Evolutionary conservation across 2,797 vertebrate genomes (phyloP), one percentile per base, ranked within the genome.

Genomic region (Danio tinwini): DNA sequence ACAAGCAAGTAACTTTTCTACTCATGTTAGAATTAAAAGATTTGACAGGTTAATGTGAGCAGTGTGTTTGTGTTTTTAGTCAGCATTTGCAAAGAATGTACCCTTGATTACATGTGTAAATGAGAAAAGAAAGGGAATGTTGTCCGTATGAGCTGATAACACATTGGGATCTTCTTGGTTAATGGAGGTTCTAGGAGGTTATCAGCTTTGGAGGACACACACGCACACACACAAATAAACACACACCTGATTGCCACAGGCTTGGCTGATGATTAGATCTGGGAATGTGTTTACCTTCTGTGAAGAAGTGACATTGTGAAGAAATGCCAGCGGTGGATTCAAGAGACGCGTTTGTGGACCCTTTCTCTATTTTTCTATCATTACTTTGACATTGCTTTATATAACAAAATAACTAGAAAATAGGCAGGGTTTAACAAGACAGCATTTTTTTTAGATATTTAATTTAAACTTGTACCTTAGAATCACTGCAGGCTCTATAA

Each of bases 131-230:
- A 83, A 80, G 72, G 50, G 49, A 79, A 19, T 21, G 19, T 52
- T 67, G 39, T 76, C 75, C 65, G 81, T 73, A 42, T 71, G 53
- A 76, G 75, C 64, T 81, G 78, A 87, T 85, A 85, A 84, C 67
- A 76, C 67, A 39, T 76, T 82, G 40, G 67, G 61, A 65, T 83
- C 61, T 70, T 86, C 67, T 69, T 81, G 74, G 85, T 82, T 87
- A 87, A 87, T 87, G 70, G 82, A 81, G 85, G 84, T 87, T 76
- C 45, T 81, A 45, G 42, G 76, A 85, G 81, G 85, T 85, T 85
- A 85, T 85, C 83, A 73, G 76, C 68, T 59, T 6, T 67, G 74
- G 53, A 75, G 81, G 81, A 80, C 21, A 73, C 76, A 75, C 81
- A 70, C 50, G 17, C 69, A 76, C 53, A 71, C 67, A 76, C 19